Percentiles rank a stretch among this genome's conserved stretches.
These are phyloP conservation scores for Phytoseiulus persimilis DNA, from an alignment of 2,888 invertebrate species.

Conservation along the genomic window DNA sequence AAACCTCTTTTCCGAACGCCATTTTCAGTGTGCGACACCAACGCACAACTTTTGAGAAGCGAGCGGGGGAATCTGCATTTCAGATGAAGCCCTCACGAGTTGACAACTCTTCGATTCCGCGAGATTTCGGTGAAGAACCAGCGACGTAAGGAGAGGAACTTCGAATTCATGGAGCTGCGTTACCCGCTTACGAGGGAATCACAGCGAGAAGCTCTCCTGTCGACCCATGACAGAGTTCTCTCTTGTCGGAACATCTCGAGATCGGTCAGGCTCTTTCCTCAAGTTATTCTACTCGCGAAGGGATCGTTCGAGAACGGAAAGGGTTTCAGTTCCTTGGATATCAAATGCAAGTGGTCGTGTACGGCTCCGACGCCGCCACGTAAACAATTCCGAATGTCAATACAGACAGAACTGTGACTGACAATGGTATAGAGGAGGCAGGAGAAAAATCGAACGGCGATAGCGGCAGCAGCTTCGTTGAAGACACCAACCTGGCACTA, in stretches of 20 bases:
- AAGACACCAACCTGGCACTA: constrained; percentile 68
- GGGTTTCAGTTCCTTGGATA: too few relatives aligned
- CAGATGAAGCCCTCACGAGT: not conserved
- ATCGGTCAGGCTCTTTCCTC: too few relatives aligned
- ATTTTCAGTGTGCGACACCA: not conserved
- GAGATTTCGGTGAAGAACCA: not conserved
- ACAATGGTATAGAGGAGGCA: not conserved
- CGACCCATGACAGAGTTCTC: too few relatives aligned
- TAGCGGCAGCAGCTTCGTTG: not conserved
- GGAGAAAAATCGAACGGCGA: not conserved
- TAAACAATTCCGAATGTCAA: too few relatives aligned
- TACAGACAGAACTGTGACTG: not conserved
- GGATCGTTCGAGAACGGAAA: too few relatives aligned
- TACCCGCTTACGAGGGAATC: not conserved
- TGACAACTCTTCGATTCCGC: not conserved
- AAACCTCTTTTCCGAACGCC: not conserved
- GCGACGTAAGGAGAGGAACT: not conserved
- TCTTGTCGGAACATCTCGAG: too few relatives aligned
- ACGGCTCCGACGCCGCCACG: too few relatives aligned
- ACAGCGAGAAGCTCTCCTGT: too few relatives aligned
- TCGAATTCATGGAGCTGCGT: not conserved
- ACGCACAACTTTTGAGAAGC: not conserved
- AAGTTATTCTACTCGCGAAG: too few relatives aligned
- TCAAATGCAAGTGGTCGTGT: too few relatives aligned
- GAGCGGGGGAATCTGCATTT: not conserved